Base-by-base conservation (phyloP, 2,113 vertebrate species). In the Diphyllodes magnificus region DNA sequence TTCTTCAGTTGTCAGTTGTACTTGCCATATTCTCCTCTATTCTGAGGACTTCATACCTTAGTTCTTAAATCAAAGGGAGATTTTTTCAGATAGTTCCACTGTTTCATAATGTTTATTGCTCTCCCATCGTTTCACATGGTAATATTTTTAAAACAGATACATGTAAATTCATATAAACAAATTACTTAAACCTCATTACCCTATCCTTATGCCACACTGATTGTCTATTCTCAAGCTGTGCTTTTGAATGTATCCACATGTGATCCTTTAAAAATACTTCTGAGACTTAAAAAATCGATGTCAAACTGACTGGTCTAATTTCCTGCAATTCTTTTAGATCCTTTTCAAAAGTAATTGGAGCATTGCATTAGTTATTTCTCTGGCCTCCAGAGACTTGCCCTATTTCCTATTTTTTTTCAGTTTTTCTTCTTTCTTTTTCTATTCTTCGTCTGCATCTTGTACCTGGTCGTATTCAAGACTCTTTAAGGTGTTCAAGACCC, bases 211-310 rank as follows among this genome's bases (percentile, higher is more conserved):
- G 63, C 57, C 86, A 94, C 72, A 94, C 66, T 96, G 89, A 95
- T 93, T 96, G 68, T 90, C 95, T 96, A 60, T 94, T 97, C 90
- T 97, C 95, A 96, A 94, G 72, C 68, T 96, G 88, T 93, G 75
- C 68, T 97, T 96, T 96, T 97, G 78, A 98, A 96, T 85, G 57
- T 90, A 95, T 77, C 82, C 86, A 85, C 59, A 94, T 95, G 82
- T 96, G 94, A 97, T 96, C 95, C 93, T 97, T 95, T 97, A 91
- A 97, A 97, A 98, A 96, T 71, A 83, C 65, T 95, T 95, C 84
- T 83, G 73, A 91, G 83, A 92, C 30, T 97, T 97, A 96, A 97
- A 84, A 16, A 93, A 85, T 86, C 95, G 44, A 92, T 96, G 94
- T 96, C 94, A 97, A 94, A 97, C 90, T 95, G 93, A 82, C 90